Evolutionary conservation across 1,140 invertebrate genomes (phyloP).

Genomic region (Aphelinus atriplicis): DNA sequence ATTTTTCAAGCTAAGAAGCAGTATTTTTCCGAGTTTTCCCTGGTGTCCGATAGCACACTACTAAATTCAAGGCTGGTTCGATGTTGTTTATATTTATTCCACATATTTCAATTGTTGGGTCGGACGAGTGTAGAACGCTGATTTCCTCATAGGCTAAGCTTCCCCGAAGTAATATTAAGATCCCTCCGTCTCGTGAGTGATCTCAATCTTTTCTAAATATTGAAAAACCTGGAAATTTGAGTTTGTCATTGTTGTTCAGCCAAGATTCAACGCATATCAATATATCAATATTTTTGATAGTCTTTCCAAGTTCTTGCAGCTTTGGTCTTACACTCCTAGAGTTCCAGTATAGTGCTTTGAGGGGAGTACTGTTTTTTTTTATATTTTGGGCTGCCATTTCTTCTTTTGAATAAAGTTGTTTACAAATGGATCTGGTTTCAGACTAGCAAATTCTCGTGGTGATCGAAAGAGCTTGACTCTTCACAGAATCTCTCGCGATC

Average conservation of each 20-base stretch:
- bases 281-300: background rate
- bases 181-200: background rate
- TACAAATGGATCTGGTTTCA: background rate
- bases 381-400: background rate
- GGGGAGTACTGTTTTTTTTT: background rate
- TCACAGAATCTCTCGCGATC: background rate
- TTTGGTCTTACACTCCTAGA: background rate
- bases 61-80: background rate
- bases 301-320: background rate
- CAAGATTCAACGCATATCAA: too few relatives aligned
- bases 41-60: background rate
- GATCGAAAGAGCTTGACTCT: background rate
- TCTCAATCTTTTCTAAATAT: background rate
- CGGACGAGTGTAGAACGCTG: background rate
- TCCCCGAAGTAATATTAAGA: background rate
- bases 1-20: background rate
- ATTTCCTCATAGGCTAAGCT: background rate
- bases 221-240: too few relatives aligned
- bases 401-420: background rate
- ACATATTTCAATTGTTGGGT: background rate
- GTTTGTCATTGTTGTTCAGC: too few relatives aligned
- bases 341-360: background rate
- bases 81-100: background rate
- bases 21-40: background rate
- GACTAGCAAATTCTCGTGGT: background rate